Evolutionary conservation across 2,113 vertebrate genomes (phyloP).

Genomic region (Tyto alba): DNA sequence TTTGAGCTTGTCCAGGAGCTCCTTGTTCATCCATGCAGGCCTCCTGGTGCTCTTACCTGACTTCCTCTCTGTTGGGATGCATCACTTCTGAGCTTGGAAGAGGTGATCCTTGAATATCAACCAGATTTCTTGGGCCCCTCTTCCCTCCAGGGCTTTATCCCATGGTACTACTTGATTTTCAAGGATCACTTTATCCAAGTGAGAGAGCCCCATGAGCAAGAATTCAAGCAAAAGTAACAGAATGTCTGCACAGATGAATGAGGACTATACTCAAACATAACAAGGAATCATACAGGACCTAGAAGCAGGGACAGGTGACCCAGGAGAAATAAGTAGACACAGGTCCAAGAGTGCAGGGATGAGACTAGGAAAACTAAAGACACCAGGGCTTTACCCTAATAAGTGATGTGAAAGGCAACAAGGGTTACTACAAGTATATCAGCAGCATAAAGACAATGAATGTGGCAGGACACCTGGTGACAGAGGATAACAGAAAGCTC

Average conservation of each 20-base stretch:
- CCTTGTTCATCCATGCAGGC: too few relatives aligned
- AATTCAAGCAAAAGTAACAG: neutral
- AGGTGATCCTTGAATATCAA: too few relatives aligned
- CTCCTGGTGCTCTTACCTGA: too few relatives aligned
- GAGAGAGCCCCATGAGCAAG: neutral
- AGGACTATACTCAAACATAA: neutral
- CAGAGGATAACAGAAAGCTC: neutral
- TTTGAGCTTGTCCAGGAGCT: too few relatives aligned
- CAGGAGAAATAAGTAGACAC: neutral
- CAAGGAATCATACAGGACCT: neutral
- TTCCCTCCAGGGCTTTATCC: too few relatives aligned
- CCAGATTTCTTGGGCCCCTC: too few relatives aligned
- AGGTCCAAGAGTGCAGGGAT: neutral
- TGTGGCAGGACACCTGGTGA: neutral
- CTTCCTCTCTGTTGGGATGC: too few relatives aligned
- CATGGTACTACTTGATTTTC: neutral
- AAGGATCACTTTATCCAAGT: neutral
- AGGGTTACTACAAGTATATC: neutral
- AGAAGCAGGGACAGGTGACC: neutral
- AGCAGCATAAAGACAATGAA: neutral
- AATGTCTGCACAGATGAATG: neutral
- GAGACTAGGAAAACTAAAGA: neutral
- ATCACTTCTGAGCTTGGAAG: too few relatives aligned
- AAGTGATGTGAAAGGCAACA: neutral
- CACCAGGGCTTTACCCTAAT: neutral